Evolutionary conservation across 2,888 invertebrate genomes (phyloP).

Genomic region (Rhorus exstirpatorius): DNA sequence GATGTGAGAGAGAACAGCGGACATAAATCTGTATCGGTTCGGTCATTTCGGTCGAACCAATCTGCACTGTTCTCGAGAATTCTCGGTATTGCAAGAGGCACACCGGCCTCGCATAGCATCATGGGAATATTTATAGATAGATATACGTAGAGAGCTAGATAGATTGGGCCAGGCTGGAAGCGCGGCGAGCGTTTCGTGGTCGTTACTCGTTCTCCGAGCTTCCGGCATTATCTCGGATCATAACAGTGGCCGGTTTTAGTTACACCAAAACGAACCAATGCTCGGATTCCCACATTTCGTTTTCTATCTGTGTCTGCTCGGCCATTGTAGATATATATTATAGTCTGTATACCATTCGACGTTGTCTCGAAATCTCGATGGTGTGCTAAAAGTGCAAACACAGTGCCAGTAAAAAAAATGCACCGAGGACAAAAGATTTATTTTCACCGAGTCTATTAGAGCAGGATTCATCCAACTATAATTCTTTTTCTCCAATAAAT

Average conservation of each 20-base stretch:
- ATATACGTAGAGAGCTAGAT: conserved; percentile 13
- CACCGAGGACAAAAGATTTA: not conserved
- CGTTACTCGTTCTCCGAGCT: conserved; percentile 55
- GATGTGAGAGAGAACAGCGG: conserved; percentile 28
- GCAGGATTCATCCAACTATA: not conserved
- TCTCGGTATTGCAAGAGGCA: conserved; percentile 28
- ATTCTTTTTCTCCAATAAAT: too few species aligned
- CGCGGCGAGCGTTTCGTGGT: conserved; percentile 50
- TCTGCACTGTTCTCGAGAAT: conserved; percentile 58
- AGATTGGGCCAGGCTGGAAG: conserved; percentile 11
- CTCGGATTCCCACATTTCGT: conserved; percentile 33
- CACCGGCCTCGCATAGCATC: conserved; percentile 9
- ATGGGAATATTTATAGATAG: conserved; percentile 18
- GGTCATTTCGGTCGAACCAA: conserved; percentile 59
- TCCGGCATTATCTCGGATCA: conserved; percentile 62
- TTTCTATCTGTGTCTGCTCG: not conserved
- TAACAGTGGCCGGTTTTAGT: conserved; percentile 63
- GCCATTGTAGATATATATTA: conserved; percentile 5
- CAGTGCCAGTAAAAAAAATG: not conserved
- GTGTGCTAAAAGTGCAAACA: conserved; percentile 9
- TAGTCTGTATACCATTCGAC: not conserved
- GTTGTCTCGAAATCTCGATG: not conserved
- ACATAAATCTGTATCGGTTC: conserved; percentile 58
- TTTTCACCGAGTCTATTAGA: not conserved
- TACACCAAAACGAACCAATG: conserved; percentile 47